phyloP scores from a whole-genome alignment of 2,113 vertebrate genomes.

The Cynopterus brachyotis region DNA sequence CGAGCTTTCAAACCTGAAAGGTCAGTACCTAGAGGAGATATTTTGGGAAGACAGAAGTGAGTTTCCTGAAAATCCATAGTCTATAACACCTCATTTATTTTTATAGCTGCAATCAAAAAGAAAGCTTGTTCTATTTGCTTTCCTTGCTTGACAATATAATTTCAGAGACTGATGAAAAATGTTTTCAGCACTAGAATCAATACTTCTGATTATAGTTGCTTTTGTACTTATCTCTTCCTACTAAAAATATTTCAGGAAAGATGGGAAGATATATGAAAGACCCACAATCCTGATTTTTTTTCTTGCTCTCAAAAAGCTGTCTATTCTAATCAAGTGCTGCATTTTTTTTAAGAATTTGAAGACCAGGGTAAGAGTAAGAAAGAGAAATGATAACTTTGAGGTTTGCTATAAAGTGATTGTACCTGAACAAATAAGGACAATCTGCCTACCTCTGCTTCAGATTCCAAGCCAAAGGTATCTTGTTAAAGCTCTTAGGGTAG shows the following conservation, averaged over 20 bases:
- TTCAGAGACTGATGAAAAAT: slow-evolving; percentile 62
- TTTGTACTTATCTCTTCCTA: not conserved
- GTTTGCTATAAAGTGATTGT: not conserved
- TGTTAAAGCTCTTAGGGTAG: not conserved
- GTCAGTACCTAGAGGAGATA: not conserved
- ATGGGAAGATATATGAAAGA: not conserved
- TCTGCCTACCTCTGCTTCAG: not conserved
- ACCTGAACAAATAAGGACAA: not conserved
- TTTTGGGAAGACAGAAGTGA: slow-evolving; percentile 36
- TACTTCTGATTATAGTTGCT: slow-evolving; percentile 55
- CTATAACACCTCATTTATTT: slow-evolving; percentile 21
- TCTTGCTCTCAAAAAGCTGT: not conserved
- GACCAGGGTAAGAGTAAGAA: not conserved
- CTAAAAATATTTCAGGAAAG: slow-evolving; percentile 21
- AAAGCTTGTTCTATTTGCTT: slow-evolving; percentile 50
- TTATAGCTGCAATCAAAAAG: slow-evolving; percentile 51
- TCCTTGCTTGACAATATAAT: slow-evolving; percentile 61
- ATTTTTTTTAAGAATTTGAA: slow-evolving; percentile 56
- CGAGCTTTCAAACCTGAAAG: not conserved
- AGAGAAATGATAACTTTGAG: not conserved
- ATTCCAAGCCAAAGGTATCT: not conserved
- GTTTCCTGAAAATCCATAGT: slow-evolving; percentile 4
- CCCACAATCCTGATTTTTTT: not conserved
- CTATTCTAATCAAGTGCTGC: slow-evolving; percentile 50
- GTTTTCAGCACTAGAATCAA: slow-evolving; percentile 52